phyloP scores from a whole-genome alignment of 2,113 vertebrate genomes.

The Circaetus gallicus region DNA sequence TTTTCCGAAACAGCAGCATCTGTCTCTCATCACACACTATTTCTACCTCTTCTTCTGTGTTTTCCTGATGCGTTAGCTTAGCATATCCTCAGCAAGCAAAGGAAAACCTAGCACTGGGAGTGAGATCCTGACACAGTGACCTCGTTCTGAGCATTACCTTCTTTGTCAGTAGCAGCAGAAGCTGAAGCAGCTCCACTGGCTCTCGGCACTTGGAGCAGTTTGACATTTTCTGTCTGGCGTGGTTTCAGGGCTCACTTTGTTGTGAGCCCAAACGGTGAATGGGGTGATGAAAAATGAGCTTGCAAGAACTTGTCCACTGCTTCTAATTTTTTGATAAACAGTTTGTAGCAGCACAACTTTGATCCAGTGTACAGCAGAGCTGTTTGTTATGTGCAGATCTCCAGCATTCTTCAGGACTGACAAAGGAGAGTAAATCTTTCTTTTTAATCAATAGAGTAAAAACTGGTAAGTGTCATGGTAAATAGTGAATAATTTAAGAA shows the following conservation, averaged over 20 bases:
- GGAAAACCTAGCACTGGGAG: neutral
- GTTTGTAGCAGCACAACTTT: constrained; percentile 52
- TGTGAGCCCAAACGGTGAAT: constrained; percentile 8
- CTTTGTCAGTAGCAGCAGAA: constrained; percentile 34
- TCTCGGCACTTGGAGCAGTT: constrained; percentile 24
- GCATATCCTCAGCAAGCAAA: neutral
- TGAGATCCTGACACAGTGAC: constrained; percentile 73
- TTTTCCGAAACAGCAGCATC: neutral
- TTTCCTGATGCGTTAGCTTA: neutral
- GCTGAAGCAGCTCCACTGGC: constrained; percentile 33
- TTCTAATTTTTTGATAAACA: constrained; percentile 57
- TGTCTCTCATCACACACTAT: neutral
- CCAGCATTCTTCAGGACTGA: neutral
- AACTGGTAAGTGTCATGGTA: constrained; percentile 41
- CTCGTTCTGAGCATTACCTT: constrained; percentile 59
- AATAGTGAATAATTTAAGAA: neutral
- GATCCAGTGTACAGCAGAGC: constrained; percentile 7
- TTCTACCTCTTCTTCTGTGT: neutral
- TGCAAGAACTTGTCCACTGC: constrained; percentile 51
- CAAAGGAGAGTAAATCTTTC: neutral
- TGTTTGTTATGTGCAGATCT: constrained; percentile 4
- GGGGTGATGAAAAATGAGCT: constrained; percentile 23
- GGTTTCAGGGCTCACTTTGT: constrained; percentile 37
- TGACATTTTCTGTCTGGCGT: constrained; percentile 36
- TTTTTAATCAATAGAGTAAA: constrained; percentile 19